phyloP scores from a whole-genome alignment of 1,140 invertebrate species.

The Bombus pyrosoma region DNA sequence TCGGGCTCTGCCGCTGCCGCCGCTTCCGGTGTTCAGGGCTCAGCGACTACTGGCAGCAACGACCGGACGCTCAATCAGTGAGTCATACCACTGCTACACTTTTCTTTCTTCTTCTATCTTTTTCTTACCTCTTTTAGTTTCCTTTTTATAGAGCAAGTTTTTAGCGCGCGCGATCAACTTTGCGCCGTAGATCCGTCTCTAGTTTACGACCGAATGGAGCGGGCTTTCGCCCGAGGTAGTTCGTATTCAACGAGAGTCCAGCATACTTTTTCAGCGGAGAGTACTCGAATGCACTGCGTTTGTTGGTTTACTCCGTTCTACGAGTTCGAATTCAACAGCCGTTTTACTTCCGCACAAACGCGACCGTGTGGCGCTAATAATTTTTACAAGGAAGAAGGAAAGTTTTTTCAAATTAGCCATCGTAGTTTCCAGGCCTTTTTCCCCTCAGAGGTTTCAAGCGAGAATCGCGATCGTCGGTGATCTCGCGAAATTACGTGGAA shows the following conservation, averaged over 20 bases:
- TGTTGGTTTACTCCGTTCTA: neutral
- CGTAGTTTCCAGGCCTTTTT: too few species aligned
- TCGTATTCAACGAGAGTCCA: neutral
- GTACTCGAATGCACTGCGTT: neutral
- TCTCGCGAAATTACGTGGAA: too few species aligned
- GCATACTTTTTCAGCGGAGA: neutral
- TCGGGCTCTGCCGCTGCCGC: slow-evolving; percentile 83
- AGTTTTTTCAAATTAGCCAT: too few species aligned
- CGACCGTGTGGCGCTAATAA: too few species aligned
- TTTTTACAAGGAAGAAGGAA: too few species aligned
- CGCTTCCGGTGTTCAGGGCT: slow-evolving; percentile 80
- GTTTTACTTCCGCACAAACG: too few species aligned
- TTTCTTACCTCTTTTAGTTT: neutral
- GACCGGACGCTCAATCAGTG: slow-evolving; percentile 87
- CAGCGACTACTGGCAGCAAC: slow-evolving; percentile 82
- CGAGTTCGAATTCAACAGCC: too few species aligned
- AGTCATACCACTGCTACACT: slow-evolving; percentile 73
- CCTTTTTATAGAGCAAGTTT: neutral
- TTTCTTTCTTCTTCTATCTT: neutral
- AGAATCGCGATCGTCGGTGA: too few species aligned
- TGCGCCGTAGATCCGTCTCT: neutral
- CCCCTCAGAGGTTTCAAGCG: too few species aligned
- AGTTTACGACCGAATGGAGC: neutral
- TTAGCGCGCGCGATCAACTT: neutral
- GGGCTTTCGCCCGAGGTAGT: neutral